Evolutionary conservation across 2,888 invertebrate genomes (phyloP), one percentile per base, ranked within the genome.

Genomic region (Mechanitis mazaeus): DNA sequence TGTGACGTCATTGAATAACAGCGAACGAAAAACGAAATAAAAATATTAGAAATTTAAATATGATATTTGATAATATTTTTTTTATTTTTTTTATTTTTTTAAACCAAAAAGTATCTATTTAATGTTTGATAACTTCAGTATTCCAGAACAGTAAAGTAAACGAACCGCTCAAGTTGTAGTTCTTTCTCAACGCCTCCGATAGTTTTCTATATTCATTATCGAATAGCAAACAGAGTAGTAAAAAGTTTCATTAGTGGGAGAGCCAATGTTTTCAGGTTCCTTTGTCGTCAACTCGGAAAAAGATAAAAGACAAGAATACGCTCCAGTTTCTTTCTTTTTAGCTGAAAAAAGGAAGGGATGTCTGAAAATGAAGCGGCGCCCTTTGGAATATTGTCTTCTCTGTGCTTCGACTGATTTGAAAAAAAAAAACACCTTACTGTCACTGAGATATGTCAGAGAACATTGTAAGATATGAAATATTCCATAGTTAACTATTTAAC

Each of bases 221-320:
- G 69, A 74, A 79, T 78, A 75, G 75, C 66, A 67, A 64, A 66
- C 63, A 72, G 72, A 72, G 74, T 73, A 75, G 74, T 78, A 76
- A 81, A 81, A 79, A 80, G 76, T 82, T 84, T 83, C 83, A 84
- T 84, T 82, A 83, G 75, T 71, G 74, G 71, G 75, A 82, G 76
- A 82, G 81, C 78, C 76, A 76, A 80, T 78, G 72, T 74, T 72
- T 70, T 70, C 68, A 63, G 69, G 65, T 68, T 74, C 72, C 80
- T 84, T 84, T 83, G 84, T 83, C 76, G 71, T 64, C 64, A 68
- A 65, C 66, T 65, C 65, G 67, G 72, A 71, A 73, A 76, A 76
- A 80, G 74, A 79, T 77, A 78, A 77, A 75, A 75, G 71, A 76
- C 75, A 72, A 80, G 81, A 80, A 80, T 75, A 76, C 79, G 77